phyloP scores from a whole-genome alignment of 2,888 invertebrate genomes.

The Tigriopus californicus region DNA sequence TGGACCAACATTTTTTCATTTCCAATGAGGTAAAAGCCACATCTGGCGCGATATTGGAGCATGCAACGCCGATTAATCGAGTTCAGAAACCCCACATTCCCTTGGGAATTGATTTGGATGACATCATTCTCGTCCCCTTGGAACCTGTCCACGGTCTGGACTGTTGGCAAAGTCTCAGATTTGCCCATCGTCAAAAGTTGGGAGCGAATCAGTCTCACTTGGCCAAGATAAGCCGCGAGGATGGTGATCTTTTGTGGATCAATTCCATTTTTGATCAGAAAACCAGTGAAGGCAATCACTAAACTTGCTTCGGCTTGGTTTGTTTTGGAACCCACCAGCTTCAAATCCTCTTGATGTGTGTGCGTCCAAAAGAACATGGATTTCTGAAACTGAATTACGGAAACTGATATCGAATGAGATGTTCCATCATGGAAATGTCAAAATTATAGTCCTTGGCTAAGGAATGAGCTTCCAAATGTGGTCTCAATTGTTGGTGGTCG shows the following conservation, averaged over 20 bases:
- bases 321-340: background rate
- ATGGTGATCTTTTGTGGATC: constrained; percentile 44
- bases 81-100: constrained; percentile 47
- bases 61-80: constrained; percentile 54
- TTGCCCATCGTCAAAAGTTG: constrained; percentile 27
- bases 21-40: constrained; percentile 52
- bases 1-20: constrained; percentile 28
- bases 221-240: constrained; percentile 49
- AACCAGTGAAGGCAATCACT: background rate
- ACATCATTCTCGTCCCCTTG: constrained; percentile 64
- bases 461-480: background rate
- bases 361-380: constrained; percentile 4
- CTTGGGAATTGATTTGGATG: no score
- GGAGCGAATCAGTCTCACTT: constrained; percentile 37
- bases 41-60: constrained; percentile 50
- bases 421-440: constrained; percentile 1
- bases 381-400: no score
- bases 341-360: background rate
- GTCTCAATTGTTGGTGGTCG: background rate
- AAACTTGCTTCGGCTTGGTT: background rate
- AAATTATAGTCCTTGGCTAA: background rate
- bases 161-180: constrained; percentile 22
- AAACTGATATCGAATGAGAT: background rate
- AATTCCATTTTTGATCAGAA: background rate
- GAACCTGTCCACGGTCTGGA: constrained; percentile 53